Percentiles rank a stretch among this genome's conserved stretches.
Conservation (phyloP, 2,113 vertebrate genomes). For the Cervus canadensis region DNA sequence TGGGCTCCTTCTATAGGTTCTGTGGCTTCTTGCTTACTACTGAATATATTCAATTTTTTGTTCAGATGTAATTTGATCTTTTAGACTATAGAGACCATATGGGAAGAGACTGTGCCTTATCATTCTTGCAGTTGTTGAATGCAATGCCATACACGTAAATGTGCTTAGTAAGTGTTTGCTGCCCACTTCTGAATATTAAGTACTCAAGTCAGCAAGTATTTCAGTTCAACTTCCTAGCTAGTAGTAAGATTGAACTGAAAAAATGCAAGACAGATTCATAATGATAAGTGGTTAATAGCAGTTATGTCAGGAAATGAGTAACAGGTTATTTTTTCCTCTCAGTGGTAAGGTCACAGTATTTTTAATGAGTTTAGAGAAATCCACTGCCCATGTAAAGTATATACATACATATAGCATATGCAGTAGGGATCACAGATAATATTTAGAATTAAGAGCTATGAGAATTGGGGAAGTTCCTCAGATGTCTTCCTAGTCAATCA, state of each 20-base stretch:
- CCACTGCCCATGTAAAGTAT: background rate
- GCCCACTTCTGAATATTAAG: constrained; percentile 15
- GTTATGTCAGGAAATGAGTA: constrained; percentile 60
- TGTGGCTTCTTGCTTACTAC: background rate
- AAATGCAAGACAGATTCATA: constrained; percentile 57
- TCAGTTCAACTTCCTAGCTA: constrained; percentile 42
- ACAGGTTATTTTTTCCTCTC: constrained; percentile 35
- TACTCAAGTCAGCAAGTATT: constrained; percentile 28
- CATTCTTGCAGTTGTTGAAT: background rate
- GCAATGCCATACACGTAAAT: background rate
- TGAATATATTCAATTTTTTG: background rate
- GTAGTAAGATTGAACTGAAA: constrained; percentile 43
- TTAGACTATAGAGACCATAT: background rate
- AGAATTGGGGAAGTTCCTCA: background rate
- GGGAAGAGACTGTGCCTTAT: background rate
- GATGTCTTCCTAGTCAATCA: background rate
- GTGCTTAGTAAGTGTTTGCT: background rate
- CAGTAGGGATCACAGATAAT: background rate
- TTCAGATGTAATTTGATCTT: background rate
- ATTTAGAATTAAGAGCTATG: background rate
- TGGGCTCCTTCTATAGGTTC: background rate
- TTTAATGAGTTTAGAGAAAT: background rate
- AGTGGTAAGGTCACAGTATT: background rate
- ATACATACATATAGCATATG: background rate
- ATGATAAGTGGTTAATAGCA: constrained; percentile 48